Percentiles rank a stretch among this genome's conserved stretches.
Conservation (phyloP, 2,888 invertebrate species). For the Heliconius ethilla region DNA sequence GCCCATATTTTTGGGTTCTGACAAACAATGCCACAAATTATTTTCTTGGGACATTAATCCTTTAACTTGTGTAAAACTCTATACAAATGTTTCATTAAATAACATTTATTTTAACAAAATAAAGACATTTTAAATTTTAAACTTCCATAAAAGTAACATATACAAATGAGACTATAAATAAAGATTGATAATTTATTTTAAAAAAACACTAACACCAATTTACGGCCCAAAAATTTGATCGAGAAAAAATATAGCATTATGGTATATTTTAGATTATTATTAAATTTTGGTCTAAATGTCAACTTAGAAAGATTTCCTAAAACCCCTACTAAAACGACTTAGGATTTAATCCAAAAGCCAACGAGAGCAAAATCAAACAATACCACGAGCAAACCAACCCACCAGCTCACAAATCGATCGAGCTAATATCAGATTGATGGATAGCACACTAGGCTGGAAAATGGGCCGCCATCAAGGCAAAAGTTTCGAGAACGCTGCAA, state of each 20-base stretch:
- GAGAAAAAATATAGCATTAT: no score
- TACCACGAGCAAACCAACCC: background rate
- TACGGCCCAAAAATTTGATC: no score
- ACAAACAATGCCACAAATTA: conserved; percentile 55
- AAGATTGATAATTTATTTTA: no score
- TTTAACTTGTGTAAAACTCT: background rate
- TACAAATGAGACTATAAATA: background rate
- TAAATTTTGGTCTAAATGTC: no score
- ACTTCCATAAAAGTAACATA: no score
- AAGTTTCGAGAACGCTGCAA: conserved; percentile 44
- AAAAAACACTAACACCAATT: background rate
- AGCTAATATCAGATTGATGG: conserved; percentile 21
- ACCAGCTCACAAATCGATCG: conserved; percentile 18
- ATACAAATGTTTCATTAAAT: conserved; percentile 1
- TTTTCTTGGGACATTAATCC: background rate
- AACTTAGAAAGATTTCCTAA: background rate
- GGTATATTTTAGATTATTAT: no score
- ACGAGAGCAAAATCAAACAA: background rate
- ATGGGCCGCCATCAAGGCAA: conserved; percentile 29
- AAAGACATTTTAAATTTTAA: background rate
- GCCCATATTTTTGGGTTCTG: no score
- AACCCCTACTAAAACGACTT: background rate
- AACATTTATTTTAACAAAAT: background rate
- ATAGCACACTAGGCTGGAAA: conserved; percentile 26
- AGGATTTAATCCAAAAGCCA: background rate